These are phyloP conservation scores for Tachina lurida DNA, from an alignment of 2,888 invertebrate genomes.

Conservation along the genomic window DNA sequence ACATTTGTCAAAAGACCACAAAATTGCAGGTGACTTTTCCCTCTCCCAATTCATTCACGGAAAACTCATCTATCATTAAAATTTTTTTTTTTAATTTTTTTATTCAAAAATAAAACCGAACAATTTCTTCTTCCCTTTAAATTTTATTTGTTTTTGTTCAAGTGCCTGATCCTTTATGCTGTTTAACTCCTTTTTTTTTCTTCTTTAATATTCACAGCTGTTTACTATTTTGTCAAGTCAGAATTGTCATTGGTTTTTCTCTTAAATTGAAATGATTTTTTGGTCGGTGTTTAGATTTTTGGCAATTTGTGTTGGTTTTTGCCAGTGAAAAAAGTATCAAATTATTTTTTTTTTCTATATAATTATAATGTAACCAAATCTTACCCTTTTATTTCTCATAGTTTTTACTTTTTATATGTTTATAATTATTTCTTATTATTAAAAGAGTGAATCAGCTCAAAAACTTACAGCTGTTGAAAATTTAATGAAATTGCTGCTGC, in stretches of 20 bases:
- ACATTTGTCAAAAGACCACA: constrained; percentile 42
- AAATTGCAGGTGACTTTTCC: constrained; percentile 60
- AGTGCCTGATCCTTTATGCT: constrained; percentile 60
- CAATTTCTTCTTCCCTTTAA: constrained; percentile 31
- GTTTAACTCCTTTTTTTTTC: constrained; percentile 53
- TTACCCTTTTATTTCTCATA: constrained; percentile 51
- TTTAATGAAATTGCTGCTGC: neutral
- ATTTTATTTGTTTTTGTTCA: constrained; percentile 62
- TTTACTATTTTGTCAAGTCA: constrained; percentile 61
- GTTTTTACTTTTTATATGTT: constrained; percentile 3
- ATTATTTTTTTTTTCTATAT: constrained; percentile 14
- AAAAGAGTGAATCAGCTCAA: neutral
- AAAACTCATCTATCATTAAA: constrained; percentile 60
- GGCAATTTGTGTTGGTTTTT: constrained; percentile 25
- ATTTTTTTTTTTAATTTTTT: constrained; percentile 36
- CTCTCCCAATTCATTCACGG: constrained; percentile 11
- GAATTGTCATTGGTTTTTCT: constrained; percentile 6
- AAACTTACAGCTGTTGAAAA: constrained; percentile 39
- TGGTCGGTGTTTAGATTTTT: constrained; percentile 36
- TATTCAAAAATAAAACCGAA: constrained; percentile 21
- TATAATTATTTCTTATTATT: neutral
- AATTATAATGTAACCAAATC: constrained; percentile 13
- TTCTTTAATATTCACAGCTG: constrained; percentile 42
- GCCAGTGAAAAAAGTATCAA: constrained; percentile 49
- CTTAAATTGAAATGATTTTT: constrained; percentile 24